Conservation (phyloP, 2,888 invertebrate genomes). For the Lasioglossum villosulum region DNA sequence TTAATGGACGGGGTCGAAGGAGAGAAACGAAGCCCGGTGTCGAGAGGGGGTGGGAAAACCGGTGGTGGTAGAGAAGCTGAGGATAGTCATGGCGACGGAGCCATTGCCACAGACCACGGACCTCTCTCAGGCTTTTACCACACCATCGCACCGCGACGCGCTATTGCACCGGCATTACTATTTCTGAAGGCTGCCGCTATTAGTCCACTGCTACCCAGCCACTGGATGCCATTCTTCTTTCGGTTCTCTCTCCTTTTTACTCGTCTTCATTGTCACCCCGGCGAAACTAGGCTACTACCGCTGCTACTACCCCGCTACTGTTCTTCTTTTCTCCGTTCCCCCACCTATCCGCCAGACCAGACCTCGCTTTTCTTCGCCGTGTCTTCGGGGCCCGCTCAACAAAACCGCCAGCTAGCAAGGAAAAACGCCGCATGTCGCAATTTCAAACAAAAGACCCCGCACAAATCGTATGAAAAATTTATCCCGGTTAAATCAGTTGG, state of each 20-base stretch:
- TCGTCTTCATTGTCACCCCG: conserved; percentile 49
- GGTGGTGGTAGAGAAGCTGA: conserved; percentile 40
- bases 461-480: no score
- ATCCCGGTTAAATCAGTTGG: no score
- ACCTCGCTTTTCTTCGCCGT: not conserved
- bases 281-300: conserved; percentile 61
- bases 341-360: not conserved
- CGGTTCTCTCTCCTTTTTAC: conserved; percentile 21
- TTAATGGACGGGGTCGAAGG: conserved; percentile 81
- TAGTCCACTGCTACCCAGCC: conserved; percentile 40
- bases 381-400: conserved; percentile 13
- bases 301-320: conserved; percentile 33
- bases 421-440: no score
- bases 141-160: conserved; percentile 47
- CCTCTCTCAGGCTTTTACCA: conserved; percentile 40
- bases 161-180: conserved; percentile 55
- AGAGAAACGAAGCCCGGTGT: conserved; percentile 62
- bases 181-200: conserved; percentile 50
- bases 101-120: conserved; percentile 41
- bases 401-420: not conserved
- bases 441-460: no score
- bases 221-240: conserved; percentile 20
- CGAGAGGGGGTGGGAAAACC: conserved; percentile 17
- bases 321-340: not conserved
- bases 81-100: conserved; percentile 64